phyloP scores from a whole-genome alignment of 2,888 invertebrate genomes.

The Neoaliturus tenellus region DNA sequence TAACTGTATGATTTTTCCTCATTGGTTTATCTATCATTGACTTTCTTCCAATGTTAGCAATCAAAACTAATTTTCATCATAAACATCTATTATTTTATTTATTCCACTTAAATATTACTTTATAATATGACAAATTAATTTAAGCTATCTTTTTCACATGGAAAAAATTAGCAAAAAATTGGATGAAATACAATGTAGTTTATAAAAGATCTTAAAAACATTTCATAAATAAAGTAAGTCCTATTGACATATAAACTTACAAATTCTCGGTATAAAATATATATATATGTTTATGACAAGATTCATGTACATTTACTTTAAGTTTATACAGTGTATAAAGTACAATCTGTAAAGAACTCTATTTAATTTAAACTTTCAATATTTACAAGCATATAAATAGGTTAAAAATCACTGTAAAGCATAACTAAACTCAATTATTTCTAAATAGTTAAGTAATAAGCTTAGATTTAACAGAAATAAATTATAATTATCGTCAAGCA shows the following conservation, averaged over 20 bases:
- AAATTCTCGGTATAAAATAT: constrained; percentile 26
- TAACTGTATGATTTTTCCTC: neutral
- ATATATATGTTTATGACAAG: constrained; percentile 7
- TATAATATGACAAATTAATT: neutral
- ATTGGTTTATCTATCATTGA: neutral
- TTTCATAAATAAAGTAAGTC: neutral
- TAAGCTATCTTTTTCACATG: neutral
- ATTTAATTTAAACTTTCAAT: neutral
- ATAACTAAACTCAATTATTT: too few relatives aligned
- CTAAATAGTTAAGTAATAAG: too few relatives aligned
- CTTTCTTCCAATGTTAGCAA: neutral
- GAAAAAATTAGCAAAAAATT: neutral
- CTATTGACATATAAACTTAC: neutral
- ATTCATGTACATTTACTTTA: neutral
- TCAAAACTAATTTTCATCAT: neutral
- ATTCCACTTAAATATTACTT: neutral
- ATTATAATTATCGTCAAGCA: too few relatives aligned
- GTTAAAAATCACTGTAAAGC: neutral
- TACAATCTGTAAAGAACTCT: neutral
- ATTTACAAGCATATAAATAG: neutral
- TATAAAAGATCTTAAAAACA: neutral
- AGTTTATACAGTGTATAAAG: neutral
- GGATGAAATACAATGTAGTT: neutral
- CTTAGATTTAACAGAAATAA: too few relatives aligned
- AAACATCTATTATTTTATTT: neutral